Conservation (phyloP, 2,888 invertebrate genomes). For the Ochropleura leucogaster region DNA sequence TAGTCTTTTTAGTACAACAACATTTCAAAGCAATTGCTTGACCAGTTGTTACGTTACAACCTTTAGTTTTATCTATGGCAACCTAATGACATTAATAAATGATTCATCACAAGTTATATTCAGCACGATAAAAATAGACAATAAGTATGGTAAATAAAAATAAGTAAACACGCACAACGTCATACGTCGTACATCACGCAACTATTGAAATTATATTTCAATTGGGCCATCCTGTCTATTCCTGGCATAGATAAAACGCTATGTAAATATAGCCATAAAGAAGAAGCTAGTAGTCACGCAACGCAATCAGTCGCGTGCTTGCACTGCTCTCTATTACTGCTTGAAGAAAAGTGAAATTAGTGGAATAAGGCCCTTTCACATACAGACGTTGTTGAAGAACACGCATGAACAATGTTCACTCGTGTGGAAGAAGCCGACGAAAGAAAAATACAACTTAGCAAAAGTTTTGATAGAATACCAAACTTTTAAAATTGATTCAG, state of each 20-base stretch:
- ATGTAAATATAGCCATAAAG: slow-evolving; percentile 34
- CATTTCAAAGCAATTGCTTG: not conserved
- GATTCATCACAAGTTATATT: slow-evolving; percentile 10
- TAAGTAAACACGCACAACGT: slow-evolving; percentile 3
- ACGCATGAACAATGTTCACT: slow-evolving; percentile 18
- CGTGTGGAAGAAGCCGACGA: not conserved
- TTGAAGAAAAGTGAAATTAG: slow-evolving; percentile 46
- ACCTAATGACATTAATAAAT: not conserved
- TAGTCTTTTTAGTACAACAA: not conserved
- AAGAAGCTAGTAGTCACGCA: slow-evolving; percentile 38
- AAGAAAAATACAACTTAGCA: not conserved
- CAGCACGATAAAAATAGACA: not conserved
- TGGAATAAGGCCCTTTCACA: slow-evolving; percentile 9
- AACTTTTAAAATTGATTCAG: not conserved
- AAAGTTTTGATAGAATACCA: not conserved
- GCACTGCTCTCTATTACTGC: slow-evolving; percentile 27
- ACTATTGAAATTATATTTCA: slow-evolving; percentile 38
- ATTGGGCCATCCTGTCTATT: slow-evolving; percentile 14
- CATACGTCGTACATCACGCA: slow-evolving; percentile 19
- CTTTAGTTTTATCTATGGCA: not conserved
- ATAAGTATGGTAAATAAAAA: not conserved
- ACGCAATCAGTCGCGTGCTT: slow-evolving; percentile 34
- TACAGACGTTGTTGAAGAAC: slow-evolving; percentile 25
- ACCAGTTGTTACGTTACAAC: not conserved
- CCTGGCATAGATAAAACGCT: slow-evolving; percentile 20